Evolutionary conservation across 2,888 invertebrate species (phyloP), one percentile per base, ranked within the genome.

Genomic region (Drosophila nr. medialis): DNA sequence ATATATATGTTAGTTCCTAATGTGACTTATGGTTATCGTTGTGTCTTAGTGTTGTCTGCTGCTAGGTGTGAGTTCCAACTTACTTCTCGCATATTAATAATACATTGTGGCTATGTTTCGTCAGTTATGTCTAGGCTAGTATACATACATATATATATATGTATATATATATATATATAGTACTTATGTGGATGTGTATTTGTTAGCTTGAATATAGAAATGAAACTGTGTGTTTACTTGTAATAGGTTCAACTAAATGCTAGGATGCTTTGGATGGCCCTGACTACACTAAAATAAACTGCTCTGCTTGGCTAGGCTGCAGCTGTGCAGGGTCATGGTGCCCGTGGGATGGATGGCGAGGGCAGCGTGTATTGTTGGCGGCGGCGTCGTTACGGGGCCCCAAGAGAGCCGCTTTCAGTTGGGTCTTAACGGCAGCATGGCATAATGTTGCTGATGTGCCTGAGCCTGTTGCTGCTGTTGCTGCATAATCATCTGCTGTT

Each of bases 361-460:
- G 58, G 89, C 63, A 36, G 88, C 64, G 53, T 88, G 88, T 59
- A 68, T 81, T 49, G 72, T 65, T 63, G 90, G 77, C 42, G 89
- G 84, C 58, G 85, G 89, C 78, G 87, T 88, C 45, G 89, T 86
- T 48, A 82, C 74, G 58, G 90, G 87, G 78, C 89, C 90, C 90
- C 91, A 91, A 18, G 91, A 91, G 54, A 89, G 89, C 78, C 91
- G 86, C 83, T 86, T 92, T 91, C 92, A 91, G 90, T 91, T 91
- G 50, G 83, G 92, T 80, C 92, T 81, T 76, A 92, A 83, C 18
- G 92, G 91, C 81, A 93, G 65, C 91, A 93, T 92, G 62, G 90
- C 90, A 54, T 92, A 93, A 69, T 93, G 93, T 70, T 92, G 91
- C 40, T 88, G 89, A 55, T 90, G 86, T 32, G 84, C 83, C 74